These are phyloP conservation scores for Crotalus viridis DNA, from an alignment of 2,113 vertebrate genomes.

Conservation along the genomic window DNA sequence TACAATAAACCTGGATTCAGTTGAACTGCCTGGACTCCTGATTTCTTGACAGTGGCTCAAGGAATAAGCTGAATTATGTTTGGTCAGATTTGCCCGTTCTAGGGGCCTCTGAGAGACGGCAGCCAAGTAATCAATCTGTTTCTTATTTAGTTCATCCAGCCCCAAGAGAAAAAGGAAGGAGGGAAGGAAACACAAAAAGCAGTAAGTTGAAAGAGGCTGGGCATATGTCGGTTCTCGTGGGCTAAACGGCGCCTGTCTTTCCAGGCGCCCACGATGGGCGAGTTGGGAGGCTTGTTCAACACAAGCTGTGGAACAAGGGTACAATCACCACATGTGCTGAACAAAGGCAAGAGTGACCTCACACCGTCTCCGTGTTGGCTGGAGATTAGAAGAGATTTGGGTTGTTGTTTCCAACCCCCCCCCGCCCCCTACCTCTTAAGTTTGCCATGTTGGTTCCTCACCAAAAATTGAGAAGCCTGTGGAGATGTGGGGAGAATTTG, in stretches of 20 bases:
- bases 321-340: neutral
- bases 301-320: neutral
- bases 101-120: neutral
- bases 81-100: neutral
- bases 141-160: slow-evolving; percentile 83
- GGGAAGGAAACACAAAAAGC: slow-evolving; percentile 93
- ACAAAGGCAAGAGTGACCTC: neutral
- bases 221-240: neutral
- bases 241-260: neutral
- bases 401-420: too few species aligned
- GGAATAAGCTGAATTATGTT: neutral
- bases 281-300: neutral
- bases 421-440: fast-evolving
- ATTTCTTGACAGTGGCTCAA: too few species aligned
- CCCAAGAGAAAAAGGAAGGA: slow-evolving; percentile 89
- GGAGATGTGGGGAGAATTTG: neutral
- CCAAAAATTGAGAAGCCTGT: neutral
- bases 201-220: slow-evolving; percentile 75
- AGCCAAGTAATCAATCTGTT: slow-evolving; percentile 59
- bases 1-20: too few species aligned
- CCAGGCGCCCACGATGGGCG: neutral
- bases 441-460: neutral
- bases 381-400: too few species aligned
- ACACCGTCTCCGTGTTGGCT: neutral
- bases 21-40: too few species aligned